Evolutionary conservation across 2,113 vertebrate genomes (phyloP).

Genomic region (Silurus asotus): DNA sequence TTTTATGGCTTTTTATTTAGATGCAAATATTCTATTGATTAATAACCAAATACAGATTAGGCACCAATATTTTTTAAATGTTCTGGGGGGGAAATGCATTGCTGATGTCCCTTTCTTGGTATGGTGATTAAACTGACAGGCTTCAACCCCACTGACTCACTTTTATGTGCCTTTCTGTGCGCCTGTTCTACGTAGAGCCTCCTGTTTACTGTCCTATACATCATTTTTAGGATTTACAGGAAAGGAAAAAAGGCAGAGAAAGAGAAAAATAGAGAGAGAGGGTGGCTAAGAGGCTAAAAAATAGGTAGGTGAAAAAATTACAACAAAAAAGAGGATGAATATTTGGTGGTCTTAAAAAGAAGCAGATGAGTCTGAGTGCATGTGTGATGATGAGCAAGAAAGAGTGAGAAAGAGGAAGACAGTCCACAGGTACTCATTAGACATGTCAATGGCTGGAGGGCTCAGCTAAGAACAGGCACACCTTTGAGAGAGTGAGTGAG

Average conservation of each 20-base stretch:
- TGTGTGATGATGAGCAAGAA: background rate
- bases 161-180: background rate
- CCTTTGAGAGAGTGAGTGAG: slow-evolving; percentile 8
- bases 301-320: background rate
- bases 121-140: background rate
- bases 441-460: slow-evolving; percentile 37
- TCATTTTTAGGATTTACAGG: slow-evolving; percentile 2
- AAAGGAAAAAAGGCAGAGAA: background rate
- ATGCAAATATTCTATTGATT: background rate
- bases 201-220: slow-evolving; percentile 19
- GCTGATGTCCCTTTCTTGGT: background rate
- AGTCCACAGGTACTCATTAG: slow-evolving; percentile 44
- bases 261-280: background rate
- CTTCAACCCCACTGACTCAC: background rate
- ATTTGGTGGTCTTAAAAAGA: background rate
- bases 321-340: background rate
- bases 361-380: background rate
- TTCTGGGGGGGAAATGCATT: background rate
- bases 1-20: background rate
- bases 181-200: background rate
- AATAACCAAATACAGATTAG: background rate
- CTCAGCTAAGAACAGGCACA: slow-evolving; percentile 22
- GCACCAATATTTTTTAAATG: no score
- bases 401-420: background rate
- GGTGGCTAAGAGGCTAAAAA: background rate